Percentiles rank a stretch among this genome's conserved stretches.
phyloP scores from a whole-genome alignment of 2,888 invertebrate genomes.

The Polydrusus cervinus region DNA sequence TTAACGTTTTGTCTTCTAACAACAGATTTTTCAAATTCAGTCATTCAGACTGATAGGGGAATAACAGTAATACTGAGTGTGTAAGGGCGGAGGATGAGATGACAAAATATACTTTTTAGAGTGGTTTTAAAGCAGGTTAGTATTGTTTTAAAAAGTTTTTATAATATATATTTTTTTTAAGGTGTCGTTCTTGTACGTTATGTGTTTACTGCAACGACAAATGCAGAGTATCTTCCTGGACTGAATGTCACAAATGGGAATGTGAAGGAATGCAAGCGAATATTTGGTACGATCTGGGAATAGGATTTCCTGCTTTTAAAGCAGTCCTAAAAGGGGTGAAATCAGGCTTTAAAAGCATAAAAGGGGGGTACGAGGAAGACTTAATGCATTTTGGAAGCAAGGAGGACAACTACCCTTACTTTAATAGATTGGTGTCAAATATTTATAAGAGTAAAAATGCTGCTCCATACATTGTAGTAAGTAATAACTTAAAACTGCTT shows the following conservation, averaged over 20 bases:
- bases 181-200: conserved; percentile 80
- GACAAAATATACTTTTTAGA: too few species aligned
- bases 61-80: too few species aligned
- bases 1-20: too few species aligned
- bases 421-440: conserved; percentile 84
- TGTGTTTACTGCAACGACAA: conserved; percentile 80
- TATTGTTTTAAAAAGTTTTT: too few species aligned
- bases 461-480: conserved; percentile 81
- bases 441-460: conserved; percentile 79
- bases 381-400: conserved; percentile 70
- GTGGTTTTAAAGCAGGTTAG: too few species aligned
- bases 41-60: too few species aligned
- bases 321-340: conserved; percentile 75
- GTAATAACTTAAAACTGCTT: conserved; percentile 61
- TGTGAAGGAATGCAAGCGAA: conserved; percentile 78
- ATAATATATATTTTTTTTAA: too few species aligned
- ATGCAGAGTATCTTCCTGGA: conserved; percentile 76
- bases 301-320: conserved; percentile 85
- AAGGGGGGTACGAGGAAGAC: conserved; percentile 67
- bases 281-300: conserved; percentile 82
- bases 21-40: too few species aligned
- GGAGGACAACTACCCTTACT: conserved; percentile 76
- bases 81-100: too few species aligned
- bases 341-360: conserved; percentile 68
- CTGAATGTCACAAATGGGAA: conserved; percentile 80